Conservation (phyloP, 2,113 vertebrate genomes). For the Pygoscelis antarcticus region DNA sequence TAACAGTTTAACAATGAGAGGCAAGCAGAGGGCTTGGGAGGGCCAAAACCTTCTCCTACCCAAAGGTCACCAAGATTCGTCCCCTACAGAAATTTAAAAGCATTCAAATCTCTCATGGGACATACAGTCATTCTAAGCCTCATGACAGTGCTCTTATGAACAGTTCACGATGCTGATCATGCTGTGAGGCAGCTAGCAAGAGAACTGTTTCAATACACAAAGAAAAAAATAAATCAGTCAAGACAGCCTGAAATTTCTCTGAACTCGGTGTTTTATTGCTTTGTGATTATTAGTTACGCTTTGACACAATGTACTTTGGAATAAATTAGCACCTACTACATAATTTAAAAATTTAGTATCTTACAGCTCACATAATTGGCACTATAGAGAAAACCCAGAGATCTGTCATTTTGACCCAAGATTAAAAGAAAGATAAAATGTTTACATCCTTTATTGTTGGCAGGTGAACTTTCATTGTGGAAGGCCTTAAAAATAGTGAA, state of each 20-base stretch:
- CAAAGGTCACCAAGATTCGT: neutral
- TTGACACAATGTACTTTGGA: neutral
- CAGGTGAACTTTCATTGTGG: conserved; percentile 25
- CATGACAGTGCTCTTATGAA: neutral
- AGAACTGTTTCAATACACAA: neutral
- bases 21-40: neutral
- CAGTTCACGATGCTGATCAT: neutral
- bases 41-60: neutral
- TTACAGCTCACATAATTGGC: neutral
- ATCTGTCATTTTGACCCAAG: neutral
- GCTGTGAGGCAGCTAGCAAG: neutral
- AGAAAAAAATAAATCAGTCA: neutral
- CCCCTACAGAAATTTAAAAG: neutral
- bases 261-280: conserved; percentile 62
- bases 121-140: neutral
- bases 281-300: conserved; percentile 17
- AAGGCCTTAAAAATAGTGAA: conserved; percentile 53
- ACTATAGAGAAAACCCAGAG: neutral
- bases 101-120: neutral
- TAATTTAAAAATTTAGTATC: conserved; percentile 48
- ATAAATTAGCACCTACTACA: conserved; percentile 26
- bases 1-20: neutral
- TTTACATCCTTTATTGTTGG: conserved; percentile 26
- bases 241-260: neutral
- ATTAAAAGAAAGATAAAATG: conserved; percentile 63